phyloP scores from a whole-genome alignment of 2,888 invertebrate genomes.

The Drosophila conformis region DNA sequence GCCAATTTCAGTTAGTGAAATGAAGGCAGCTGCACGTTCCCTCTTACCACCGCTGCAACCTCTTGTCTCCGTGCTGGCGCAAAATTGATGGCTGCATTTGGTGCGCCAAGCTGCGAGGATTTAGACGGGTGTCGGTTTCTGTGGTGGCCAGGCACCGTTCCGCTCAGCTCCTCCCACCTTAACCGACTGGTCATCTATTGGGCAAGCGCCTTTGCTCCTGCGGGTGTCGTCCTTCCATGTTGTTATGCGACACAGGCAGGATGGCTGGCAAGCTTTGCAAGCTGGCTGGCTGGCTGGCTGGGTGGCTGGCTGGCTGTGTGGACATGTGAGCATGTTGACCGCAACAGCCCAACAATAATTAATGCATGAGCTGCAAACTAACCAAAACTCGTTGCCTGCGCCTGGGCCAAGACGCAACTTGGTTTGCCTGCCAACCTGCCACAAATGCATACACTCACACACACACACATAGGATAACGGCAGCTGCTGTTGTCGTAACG shows the following conservation, averaged over 20 bases:
- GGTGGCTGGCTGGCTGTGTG: constrained; percentile 2
- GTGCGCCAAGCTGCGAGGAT: constrained; percentile 32
- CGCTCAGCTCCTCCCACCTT: neutral
- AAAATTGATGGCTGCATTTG: constrained; percentile 60
- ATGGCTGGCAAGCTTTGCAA: neutral
- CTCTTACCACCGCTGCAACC: neutral
- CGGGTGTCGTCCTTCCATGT: constrained; percentile 13
- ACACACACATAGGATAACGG: constrained; percentile 3
- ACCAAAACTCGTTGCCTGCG: constrained; percentile 53
- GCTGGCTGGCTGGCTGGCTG: neutral
- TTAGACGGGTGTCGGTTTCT: constrained; percentile 41
- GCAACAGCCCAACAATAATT: constrained; percentile 77
- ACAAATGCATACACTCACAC: neutral
- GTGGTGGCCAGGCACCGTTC: constrained; percentile 13
- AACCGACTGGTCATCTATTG: constrained; percentile 14
- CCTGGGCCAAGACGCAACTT: constrained; percentile 23
- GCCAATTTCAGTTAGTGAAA: constrained; percentile 71
- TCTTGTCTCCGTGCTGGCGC: constrained; percentile 11
- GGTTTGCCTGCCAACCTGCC: constrained; percentile 18
- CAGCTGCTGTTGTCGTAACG: constrained; percentile 50
- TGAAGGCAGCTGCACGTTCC: constrained; percentile 46
- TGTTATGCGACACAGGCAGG: neutral
- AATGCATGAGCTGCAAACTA: constrained; percentile 79
- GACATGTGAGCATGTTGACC: constrained; percentile 53
- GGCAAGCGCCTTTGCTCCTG: constrained; percentile 24